Evolutionary conservation across 2,888 invertebrate species (phyloP), one percentile per base, ranked within the genome.

Genomic region (Hydrotaea diabolus): DNA sequence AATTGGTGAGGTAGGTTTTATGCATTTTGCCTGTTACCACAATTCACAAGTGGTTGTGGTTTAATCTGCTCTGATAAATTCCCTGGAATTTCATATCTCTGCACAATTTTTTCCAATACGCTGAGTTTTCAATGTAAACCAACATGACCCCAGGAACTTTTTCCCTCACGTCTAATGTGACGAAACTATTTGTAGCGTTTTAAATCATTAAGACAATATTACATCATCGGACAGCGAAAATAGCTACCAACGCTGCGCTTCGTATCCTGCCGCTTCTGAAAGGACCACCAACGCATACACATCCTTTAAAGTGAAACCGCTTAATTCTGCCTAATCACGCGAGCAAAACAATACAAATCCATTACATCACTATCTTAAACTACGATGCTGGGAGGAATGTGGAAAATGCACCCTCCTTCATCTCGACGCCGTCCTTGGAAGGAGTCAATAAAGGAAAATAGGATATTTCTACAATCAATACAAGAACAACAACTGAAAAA

Each of bases 371-470:
- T 13, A 69, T 66, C 59, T 66, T 31, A 59, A 71, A 49, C 39
- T 71, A 82, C 17, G 26, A 64, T 17, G 36, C 1, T 2, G 23
- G 21, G 9, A 26, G 7, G 15, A 66, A 66, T 46, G 71, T 72
- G 82, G 75, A 85, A 88, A 86, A 87, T 85, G 88, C 86, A 87
- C 9, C 39, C 39, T 39, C 39, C 39, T 39, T 11, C 13, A 1
- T 1, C 85, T 46, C 7, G 75, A 26, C 78, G n/a, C 88, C 84
- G 31, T 31, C 31, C 31, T 7, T 7, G 3, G 83, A 89, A 89
- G 89, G 89, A 87, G 88, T 87, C 88, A 76, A 36, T 79, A 49
- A 55, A n/a, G n/a, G n/a, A n/a, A 49, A 79, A 21, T 71, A 79
- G 17, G 62, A 62, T 80, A 79, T 23, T 82, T 82, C 80, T 82